Evolutionary conservation across 1,140 invertebrate genomes (phyloP).

Genomic region (Aphelenchoides avenae): DNA sequence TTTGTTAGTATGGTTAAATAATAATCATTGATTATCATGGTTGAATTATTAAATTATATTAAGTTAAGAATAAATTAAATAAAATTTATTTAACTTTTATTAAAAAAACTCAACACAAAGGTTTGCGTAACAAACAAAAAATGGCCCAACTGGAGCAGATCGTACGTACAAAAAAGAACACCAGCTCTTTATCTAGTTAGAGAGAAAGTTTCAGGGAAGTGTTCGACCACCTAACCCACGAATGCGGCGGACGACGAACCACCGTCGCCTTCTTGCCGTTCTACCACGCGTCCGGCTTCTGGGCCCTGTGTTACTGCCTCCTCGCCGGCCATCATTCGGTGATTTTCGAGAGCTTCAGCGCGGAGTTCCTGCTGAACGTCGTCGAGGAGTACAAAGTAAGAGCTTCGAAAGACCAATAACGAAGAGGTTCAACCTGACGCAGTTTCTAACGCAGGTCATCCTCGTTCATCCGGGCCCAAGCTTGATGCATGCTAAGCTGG

Average conservation of each 20-base stretch:
- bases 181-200: too few relatives aligned
- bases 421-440: too few relatives aligned
- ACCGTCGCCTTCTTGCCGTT: constrained; percentile 47
- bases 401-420: not conserved
- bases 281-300: constrained; percentile 46
- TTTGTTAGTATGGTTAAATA: not conserved
- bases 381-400: constrained; percentile 45
- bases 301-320: constrained; percentile 47
- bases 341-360: constrained; percentile 41
- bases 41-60: constrained; percentile 1
- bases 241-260: constrained; percentile 1
- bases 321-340: constrained; percentile 42
- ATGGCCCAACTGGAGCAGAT: too few relatives aligned
- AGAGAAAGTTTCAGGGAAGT: constrained; percentile 19
- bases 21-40: not conserved
- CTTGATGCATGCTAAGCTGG: too few relatives aligned
- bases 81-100: constrained; percentile 7
- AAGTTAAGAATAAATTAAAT: constrained; percentile 23
- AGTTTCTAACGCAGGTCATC: too few relatives aligned
- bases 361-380: constrained; percentile 34
- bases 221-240: constrained; percentile 19
- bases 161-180: too few relatives aligned
- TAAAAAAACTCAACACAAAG: not conserved
- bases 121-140: not conserved
- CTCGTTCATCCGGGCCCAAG: too few relatives aligned